A percentile compares a stretch with the other conserved stretches of the same genome.
These are phyloP conservation scores for Chondrilla cf. caribensis DNA, from an alignment of 37 sponge, comb jelly and placozoan genomes.

Conservation along the genomic window DNA sequence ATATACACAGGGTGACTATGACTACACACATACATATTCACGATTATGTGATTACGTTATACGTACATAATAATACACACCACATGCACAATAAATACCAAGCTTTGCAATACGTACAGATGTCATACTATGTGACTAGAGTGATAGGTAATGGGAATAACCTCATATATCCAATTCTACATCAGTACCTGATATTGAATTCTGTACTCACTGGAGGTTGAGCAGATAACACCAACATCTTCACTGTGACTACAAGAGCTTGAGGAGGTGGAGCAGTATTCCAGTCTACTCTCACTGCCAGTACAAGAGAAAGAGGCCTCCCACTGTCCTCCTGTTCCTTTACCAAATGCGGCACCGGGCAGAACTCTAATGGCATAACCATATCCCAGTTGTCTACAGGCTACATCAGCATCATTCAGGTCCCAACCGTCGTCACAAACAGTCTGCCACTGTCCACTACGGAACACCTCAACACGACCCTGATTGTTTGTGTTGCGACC, in stretches of 20 bases:
- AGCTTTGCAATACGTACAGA: too few species aligned
- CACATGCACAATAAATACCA: too few species aligned
- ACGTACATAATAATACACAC: too few species aligned
- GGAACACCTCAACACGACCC: slow-evolving; percentile 31
- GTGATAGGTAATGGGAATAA: too few species aligned
- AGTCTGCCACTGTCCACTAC: slow-evolving; percentile 13
- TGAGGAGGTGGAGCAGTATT: not conserved
- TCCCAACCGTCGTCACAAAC: slow-evolving; percentile 15
- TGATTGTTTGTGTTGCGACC: not conserved
- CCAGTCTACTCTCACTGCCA: not conserved
- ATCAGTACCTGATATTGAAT: too few species aligned
- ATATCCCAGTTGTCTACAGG: slow-evolving; percentile 7
- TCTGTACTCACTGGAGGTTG: too few species aligned
- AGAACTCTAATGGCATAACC: slow-evolving; percentile 9
- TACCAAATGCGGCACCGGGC: slow-evolving; percentile 2
- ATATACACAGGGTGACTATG: too few species aligned
- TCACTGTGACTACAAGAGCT: not conserved
- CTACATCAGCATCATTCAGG: slow-evolving; percentile 9
- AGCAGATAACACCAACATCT: slow-evolving; percentile 14
- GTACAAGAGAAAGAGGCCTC: not conserved
- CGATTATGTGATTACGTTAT: too few species aligned
- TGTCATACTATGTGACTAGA: too few species aligned
- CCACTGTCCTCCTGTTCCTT: slow-evolving; percentile 17
- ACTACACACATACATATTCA: too few species aligned
- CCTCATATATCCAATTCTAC: too few species aligned